phyloP scores from a whole-genome alignment of 2,113 vertebrate genomes.

The Daphoenositta chrysoptera region DNA sequence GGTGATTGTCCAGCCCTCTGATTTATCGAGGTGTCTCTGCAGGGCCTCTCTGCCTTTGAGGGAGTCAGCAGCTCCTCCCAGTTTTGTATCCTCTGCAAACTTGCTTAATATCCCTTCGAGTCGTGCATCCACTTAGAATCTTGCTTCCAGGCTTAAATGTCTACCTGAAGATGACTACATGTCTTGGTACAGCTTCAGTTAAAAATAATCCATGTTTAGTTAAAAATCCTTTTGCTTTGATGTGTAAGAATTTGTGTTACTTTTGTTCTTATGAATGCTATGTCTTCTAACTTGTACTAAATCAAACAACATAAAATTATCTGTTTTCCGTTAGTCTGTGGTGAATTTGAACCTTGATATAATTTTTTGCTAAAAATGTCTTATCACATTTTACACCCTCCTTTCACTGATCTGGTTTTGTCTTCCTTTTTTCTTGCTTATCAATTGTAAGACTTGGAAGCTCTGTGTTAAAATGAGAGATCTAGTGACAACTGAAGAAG shows the following conservation, averaged over 20 bases:
- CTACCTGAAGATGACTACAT: background rate
- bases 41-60: background rate
- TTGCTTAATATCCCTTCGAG: fast-evolving
- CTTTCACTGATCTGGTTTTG: background rate
- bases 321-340: background rate
- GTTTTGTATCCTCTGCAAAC: background rate
- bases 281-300: background rate
- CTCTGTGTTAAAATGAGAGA: background rate
- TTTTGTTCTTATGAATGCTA: background rate
- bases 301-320: background rate
- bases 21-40: background rate
- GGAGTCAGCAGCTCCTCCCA: background rate
- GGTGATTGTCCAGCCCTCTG: background rate
- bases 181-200: background rate
- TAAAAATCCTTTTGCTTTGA: background rate
- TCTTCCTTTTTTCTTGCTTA: background rate
- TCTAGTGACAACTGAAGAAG: background rate
- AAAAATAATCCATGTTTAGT: background rate
- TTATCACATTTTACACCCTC: background rate
- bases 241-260: background rate
- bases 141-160: background rate
- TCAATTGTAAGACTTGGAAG: background rate
- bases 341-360: background rate
- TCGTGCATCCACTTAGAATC: background rate
- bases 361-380: background rate